Base-by-base conservation (phyloP, 2,113 vertebrate species). In the Corythoichthys intestinalis region DNA sequence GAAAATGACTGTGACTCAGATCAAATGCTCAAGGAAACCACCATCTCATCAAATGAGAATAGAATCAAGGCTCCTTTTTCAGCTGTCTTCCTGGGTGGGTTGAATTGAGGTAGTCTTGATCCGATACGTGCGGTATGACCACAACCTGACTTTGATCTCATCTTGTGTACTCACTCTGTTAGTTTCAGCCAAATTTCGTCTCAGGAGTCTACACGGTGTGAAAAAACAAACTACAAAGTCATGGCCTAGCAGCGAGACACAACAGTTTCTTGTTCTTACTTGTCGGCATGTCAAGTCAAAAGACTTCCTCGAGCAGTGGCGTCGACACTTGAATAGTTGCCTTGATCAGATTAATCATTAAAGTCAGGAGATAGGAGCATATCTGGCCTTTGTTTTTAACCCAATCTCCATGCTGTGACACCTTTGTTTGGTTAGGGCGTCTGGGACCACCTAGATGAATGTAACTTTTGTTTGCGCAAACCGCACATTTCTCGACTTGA, bases 321-420 rank as follows among this genome's bases (percentile, higher is more conserved):
- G 78, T 83, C 75, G 44, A 76, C 79, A 80, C 86, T 91, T 92
- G 83, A 91, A 91, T 81, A 88, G 90, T 82, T 68, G 80, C 76
- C 84, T 74, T 49, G 71, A 92, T 92, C 90, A 90, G 90, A 91
- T 92, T 87, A 90, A 92, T 91, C 90, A 91, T 90, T 91, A 87
- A 91, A 91, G 90, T 12, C 44, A 9, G 66, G 76, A 83, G 85
- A 84, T 87, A 82, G 1, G 72, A 75, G 64, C 78, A 76, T 60
- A 70, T 78, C 61, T 50, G 38, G 9, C 47, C 77, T 75, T 87
- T 90, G 83, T 88, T 85, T 85, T 86, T 78, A 59, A 80, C 75
- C 53, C 75, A 79, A 83, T 83, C 86, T 78, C 62, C 74, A 79
- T 78, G 81, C 65, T 86, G 77, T 50, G 72, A 87, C 79, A 66